A percentile compares a stretch with the other conserved stretches of the same genome.
These are phyloP conservation scores for Dermolepida albohirtum DNA, from an alignment of 2,888 invertebrate species.

Conservation along the genomic window DNA sequence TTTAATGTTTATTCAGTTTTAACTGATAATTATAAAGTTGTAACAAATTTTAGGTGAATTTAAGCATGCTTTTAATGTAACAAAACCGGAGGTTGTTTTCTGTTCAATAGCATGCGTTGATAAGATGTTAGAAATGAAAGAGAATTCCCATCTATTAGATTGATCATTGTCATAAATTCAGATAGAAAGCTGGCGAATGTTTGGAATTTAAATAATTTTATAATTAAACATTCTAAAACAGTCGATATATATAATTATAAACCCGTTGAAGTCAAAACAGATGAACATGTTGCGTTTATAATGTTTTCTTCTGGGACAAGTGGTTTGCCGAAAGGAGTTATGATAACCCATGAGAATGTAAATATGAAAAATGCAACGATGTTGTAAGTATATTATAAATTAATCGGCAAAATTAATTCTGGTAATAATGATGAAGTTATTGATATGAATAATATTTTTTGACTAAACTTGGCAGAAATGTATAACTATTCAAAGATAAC, in stretches of 20 bases:
- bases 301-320: constrained; percentile 86
- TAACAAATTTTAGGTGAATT: constrained; percentile 36
- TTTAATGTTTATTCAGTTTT: no score
- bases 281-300: constrained; percentile 70
- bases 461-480: no score
- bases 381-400: constrained; percentile 37
- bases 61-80: constrained; percentile 22
- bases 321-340: constrained; percentile 83
- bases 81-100: constrained; percentile 31
- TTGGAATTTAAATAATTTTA: constrained; percentile 21
- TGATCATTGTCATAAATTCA: constrained; percentile 26
- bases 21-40: no score
- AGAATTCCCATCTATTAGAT: constrained; percentile 28
- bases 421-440: no score
- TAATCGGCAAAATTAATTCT: no score
- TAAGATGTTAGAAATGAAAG: constrained; percentile 28
- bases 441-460: no score
- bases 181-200: not conserved
- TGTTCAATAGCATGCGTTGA: constrained; percentile 9
- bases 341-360: constrained; percentile 77
- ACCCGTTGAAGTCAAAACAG: constrained; percentile 65
- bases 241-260: constrained; percentile 35
- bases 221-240: not conserved
- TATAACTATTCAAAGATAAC: no score
- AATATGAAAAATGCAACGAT: constrained; percentile 57